phyloP scores from a whole-genome alignment of 2,888 invertebrate genomes.

The Ochropleura leucogaster region DNA sequence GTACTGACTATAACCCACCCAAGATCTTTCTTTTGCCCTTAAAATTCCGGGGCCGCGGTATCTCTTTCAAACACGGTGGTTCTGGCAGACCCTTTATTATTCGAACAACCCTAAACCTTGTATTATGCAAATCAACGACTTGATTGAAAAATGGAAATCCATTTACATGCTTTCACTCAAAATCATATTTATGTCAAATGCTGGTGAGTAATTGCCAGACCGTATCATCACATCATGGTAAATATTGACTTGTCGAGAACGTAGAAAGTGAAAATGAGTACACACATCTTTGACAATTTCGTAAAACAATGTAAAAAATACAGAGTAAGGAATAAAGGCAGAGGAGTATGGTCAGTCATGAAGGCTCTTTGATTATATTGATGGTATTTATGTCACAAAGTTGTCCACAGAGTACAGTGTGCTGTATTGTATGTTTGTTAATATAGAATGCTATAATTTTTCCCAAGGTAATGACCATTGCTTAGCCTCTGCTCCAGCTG shows the following conservation, averaged over 20 bases:
- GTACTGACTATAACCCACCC: no score
- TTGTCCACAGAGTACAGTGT: background rate
- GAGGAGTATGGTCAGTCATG: background rate
- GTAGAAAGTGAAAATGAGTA: constrained; percentile 31
- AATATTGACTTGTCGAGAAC: constrained; percentile 19
- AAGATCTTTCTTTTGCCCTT: no score
- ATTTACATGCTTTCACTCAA: constrained; percentile 35
- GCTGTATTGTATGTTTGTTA: background rate
- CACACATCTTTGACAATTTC: background rate
- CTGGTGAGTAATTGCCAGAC: constrained; percentile 28
- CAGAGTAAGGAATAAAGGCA: background rate
- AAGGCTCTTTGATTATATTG: background rate
- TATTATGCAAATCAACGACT: no score
- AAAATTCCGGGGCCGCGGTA: no score
- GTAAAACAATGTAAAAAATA: background rate
- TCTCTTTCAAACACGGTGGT: no score
- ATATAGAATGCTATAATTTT: background rate
- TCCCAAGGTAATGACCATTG: background rate
- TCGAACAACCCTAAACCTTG: no score
- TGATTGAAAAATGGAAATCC: background rate
- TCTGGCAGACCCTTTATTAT: no score
- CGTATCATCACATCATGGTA: constrained; percentile 27
- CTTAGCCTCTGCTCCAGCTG: no score
- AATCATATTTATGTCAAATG: constrained; percentile 28
- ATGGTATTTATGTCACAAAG: background rate